Evolutionary conservation across 2,888 invertebrate genomes (phyloP).

Genomic region (Helobdella robusta): DNA sequence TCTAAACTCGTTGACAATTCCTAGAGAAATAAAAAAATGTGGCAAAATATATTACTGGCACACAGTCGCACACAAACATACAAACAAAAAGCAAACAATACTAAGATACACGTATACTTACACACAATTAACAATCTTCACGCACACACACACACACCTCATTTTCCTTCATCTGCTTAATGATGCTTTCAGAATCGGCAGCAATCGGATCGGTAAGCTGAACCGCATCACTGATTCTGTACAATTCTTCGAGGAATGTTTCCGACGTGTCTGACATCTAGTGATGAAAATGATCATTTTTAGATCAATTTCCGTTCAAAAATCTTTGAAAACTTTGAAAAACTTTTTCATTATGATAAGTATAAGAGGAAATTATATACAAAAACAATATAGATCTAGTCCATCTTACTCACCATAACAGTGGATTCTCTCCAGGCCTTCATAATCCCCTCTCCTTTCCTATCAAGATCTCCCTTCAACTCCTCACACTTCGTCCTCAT

Average conservation of each 20-base stretch:
- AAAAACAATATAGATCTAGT: not conserved
- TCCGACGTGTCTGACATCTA: slow-evolving; percentile 44
- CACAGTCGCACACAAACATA: no score
- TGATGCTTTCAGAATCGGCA: slow-evolving; percentile 43
- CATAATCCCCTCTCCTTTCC: slow-evolving; percentile 42
- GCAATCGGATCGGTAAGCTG: slow-evolving; percentile 44
- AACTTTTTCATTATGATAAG: no score
- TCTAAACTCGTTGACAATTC: no score
- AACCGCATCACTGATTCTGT: slow-evolving; percentile 41
- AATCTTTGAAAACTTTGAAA: no score
- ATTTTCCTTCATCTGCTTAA: slow-evolving; percentile 42
- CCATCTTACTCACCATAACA: slow-evolving; percentile 40
- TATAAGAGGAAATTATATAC: not conserved
- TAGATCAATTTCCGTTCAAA: no score
- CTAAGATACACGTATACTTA: not conserved
- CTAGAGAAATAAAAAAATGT: no score
- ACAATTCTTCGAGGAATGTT: slow-evolving; percentile 44
- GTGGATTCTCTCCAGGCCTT: slow-evolving; percentile 42
- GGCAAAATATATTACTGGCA: no score
- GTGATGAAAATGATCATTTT: no score
- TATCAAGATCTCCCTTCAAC: slow-evolving; percentile 41
- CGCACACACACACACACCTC: slow-evolving; percentile 3
- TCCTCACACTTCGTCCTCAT: slow-evolving; percentile 44
- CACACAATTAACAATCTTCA: not conserved
- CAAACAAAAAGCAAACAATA: no score